A percentile compares a stretch with the other conserved stretches of the same genome.
These are phyloP conservation scores for Helobdella robusta DNA, from an alignment of 2,888 invertebrate species.

Conservation along the genomic window DNA sequence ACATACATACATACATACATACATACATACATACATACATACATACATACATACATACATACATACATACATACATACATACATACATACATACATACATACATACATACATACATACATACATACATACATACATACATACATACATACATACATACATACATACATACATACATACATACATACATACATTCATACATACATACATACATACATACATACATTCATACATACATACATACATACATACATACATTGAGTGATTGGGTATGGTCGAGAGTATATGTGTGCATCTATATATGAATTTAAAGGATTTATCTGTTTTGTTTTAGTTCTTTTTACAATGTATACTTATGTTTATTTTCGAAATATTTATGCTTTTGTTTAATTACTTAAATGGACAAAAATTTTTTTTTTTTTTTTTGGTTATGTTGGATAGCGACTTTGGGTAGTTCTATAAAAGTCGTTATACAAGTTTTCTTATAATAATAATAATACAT, in stretches of 20 bases:
- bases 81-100: conserved; percentile 2
- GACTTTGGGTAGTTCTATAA: no score
- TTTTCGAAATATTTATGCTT: no score
- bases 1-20: conserved; percentile 2
- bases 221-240: conserved; percentile 14
- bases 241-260: conserved; percentile 22
- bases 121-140: conserved; percentile 2
- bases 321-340: no score
- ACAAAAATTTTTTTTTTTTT: no score
- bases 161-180: conserved; percentile 2
- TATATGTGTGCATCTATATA: no score
- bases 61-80: conserved; percentile 2
- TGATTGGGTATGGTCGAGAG: not conserved
- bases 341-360: no score
- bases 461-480: no score
- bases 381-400: no score
- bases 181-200: conserved; percentile 4
- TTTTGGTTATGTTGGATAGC: no score
- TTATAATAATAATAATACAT: no score
- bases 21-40: conserved; percentile 2
- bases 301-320: no score
- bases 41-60: conserved; percentile 2
- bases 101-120: conserved; percentile 2
- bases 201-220: conserved; percentile 6
- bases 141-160: conserved; percentile 2